phyloP scores from a whole-genome alignment of 1,140 invertebrate species.

The Tetragnatha versicolor region DNA sequence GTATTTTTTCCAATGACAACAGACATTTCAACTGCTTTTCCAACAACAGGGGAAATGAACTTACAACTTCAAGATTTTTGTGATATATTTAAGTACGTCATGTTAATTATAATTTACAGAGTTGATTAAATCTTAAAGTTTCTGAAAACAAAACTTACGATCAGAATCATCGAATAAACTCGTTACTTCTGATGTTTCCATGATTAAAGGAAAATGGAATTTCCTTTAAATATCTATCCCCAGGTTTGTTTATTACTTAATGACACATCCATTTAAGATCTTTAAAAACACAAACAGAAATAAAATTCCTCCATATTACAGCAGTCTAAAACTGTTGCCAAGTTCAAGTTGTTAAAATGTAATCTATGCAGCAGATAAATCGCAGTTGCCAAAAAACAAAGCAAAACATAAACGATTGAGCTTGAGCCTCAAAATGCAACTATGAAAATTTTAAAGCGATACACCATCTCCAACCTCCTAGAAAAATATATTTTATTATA shows the following conservation, averaged over 20 bases:
- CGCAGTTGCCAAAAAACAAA: too few relatives aligned
- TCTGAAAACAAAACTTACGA: slow-evolving; percentile 19
- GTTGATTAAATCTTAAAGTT: not conserved
- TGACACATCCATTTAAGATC: not conserved
- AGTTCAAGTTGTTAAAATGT: too few relatives aligned
- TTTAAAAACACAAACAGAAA: slow-evolving; percentile 38
- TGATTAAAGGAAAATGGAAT: not conserved
- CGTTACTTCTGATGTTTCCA: slow-evolving; percentile 32
- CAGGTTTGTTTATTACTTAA: not conserved
- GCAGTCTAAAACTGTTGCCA: slow-evolving; percentile 48
- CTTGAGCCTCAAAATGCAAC: too few relatives aligned
- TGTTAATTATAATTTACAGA: not conserved
- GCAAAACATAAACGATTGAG: too few relatives aligned
- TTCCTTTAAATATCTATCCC: not conserved
- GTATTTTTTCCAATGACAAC: not conserved
- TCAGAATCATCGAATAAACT: slow-evolving; percentile 29
- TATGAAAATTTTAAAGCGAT: too few relatives aligned
- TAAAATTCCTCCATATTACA: slow-evolving; percentile 32
- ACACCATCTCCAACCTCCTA: too few relatives aligned
- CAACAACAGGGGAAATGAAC: not conserved
- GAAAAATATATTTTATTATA: too few relatives aligned
- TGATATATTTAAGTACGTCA: not conserved
- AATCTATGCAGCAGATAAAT: too few relatives aligned
- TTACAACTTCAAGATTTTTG: not conserved
- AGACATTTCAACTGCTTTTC: not conserved